These are phyloP conservation scores for Montipora capitata DNA, from an alignment of 92 coral and sea anemone genomes.

Conservation along the genomic window DNA sequence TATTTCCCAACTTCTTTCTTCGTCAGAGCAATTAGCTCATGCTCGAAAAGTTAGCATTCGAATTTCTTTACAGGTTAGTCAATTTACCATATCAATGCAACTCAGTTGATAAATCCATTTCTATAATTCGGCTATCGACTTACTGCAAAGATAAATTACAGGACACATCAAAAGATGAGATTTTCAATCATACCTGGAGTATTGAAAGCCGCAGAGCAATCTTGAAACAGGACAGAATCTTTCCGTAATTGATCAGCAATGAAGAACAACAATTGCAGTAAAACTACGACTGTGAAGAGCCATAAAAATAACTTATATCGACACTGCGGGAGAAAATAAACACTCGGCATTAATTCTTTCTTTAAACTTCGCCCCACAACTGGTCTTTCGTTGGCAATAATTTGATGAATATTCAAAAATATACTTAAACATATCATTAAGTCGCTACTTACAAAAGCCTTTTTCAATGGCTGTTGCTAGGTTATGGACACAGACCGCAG, in stretches of 20 bases:
- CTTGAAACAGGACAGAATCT: background rate
- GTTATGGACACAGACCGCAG: background rate
- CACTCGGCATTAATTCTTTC: background rate
- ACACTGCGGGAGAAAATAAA: slow-evolving; percentile 1
- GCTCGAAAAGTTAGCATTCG: no score
- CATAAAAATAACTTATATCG: slow-evolving; percentile 10
- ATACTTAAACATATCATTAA: no score
- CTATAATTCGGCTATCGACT: no score
- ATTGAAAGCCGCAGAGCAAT: background rate
- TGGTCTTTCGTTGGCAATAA: background rate
- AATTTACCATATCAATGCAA: no score
- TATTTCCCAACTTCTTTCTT: no score
- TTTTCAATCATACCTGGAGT: slow-evolving; percentile 1
- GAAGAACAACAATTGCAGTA: slow-evolving; percentile 13
- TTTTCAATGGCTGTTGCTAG: background rate
- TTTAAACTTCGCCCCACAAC: background rate
- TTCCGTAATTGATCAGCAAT: slow-evolving; percentile 17
- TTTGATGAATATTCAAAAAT: background rate
- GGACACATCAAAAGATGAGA: background rate
- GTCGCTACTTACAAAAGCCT: no score
- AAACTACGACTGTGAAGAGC: slow-evolving; percentile 7
- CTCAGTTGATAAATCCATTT: no score
- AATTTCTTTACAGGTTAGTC: no score
- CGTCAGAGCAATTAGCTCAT: no score
- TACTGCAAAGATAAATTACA: no score